Percentiles rank a stretch among this genome's conserved stretches.
phyloP scores from a whole-genome alignment of 2,888 invertebrate genomes.

The Oxycera nigricornis region DNA sequence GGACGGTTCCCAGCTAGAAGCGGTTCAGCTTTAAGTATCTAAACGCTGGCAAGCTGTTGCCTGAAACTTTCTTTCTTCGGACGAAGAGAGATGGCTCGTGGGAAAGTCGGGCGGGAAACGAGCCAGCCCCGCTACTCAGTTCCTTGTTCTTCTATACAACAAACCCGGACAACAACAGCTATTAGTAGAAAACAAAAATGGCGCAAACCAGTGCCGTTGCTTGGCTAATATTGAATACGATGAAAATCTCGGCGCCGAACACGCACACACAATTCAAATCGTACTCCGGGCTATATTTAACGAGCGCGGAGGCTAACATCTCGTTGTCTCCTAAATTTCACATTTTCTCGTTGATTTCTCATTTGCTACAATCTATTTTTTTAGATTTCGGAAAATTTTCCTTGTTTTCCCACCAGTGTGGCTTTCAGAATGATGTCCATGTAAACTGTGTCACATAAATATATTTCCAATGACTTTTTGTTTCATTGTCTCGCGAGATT shows the following conservation, averaged over 20 bases:
- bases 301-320: conserved; percentile 40
- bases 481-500: too few species aligned
- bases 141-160: conserved; percentile 12
- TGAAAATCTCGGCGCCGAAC: conserved; percentile 6
- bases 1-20: conserved; percentile 42
- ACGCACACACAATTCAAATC: conserved; percentile 8
- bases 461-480: too few species aligned
- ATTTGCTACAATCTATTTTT: background rate
- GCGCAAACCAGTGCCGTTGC: background rate
- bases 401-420: too few species aligned
- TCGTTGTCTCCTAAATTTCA: conserved; percentile 27
- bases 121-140: background rate
- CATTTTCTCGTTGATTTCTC: background rate
- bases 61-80: conserved; percentile 41
- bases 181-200: conserved; percentile 29
- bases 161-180: conserved; percentile 13
- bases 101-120: conserved; percentile 7
- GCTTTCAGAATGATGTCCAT: too few species aligned
- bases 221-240: background rate
- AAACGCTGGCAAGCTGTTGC: conserved; percentile 30
- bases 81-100: conserved; percentile 32
- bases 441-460: too few species aligned
- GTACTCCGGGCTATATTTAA: conserved; percentile 45
- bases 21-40: conserved; percentile 36
- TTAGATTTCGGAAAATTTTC: conserved; percentile 2